Conservation (phyloP, 1,140 invertebrate genomes). For the Sinella curviseta region DNA sequence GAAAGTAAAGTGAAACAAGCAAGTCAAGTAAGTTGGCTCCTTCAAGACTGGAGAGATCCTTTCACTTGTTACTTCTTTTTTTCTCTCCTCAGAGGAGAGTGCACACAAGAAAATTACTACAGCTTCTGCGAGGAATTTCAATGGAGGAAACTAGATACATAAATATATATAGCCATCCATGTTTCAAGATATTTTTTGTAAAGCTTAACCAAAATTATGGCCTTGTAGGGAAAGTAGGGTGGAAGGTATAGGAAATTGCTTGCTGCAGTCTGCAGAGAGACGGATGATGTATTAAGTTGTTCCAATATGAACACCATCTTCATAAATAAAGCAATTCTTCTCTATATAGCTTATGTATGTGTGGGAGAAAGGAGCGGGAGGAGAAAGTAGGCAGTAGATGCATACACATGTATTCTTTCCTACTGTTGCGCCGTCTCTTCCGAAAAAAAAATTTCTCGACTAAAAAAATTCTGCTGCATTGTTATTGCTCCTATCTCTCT, state of each 20-base stretch:
- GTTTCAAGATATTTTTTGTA: not conserved
- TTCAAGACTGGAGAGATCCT: not conserved
- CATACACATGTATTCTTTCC: not conserved
- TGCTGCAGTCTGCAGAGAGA: not conserved
- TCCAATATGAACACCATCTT: not conserved
- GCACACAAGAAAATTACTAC: too few relatives aligned
- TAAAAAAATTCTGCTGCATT: not conserved
- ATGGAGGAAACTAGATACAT: not conserved
- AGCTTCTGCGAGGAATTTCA: constrained; percentile 7
- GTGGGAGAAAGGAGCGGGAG: too few relatives aligned
- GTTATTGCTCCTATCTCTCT: not conserved
- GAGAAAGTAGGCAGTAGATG: not conserved
- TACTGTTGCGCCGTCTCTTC: constrained; percentile 17
- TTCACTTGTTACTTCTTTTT: constrained; percentile 23
- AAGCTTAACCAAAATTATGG: too few relatives aligned
- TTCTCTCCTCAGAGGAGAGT: too few relatives aligned
- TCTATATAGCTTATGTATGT: not conserved
- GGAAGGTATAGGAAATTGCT: not conserved
- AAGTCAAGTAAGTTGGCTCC: too few relatives aligned
- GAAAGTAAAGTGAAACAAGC: not conserved
- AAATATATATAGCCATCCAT: not conserved
- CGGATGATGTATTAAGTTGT: constrained; percentile 21
- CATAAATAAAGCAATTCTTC: not conserved
- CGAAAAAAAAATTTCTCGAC: not conserved
- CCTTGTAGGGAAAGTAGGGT: not conserved